These are phyloP conservation scores for Tenthredo notha DNA, from an alignment of 2,888 invertebrate species.

Conservation along the genomic window DNA sequence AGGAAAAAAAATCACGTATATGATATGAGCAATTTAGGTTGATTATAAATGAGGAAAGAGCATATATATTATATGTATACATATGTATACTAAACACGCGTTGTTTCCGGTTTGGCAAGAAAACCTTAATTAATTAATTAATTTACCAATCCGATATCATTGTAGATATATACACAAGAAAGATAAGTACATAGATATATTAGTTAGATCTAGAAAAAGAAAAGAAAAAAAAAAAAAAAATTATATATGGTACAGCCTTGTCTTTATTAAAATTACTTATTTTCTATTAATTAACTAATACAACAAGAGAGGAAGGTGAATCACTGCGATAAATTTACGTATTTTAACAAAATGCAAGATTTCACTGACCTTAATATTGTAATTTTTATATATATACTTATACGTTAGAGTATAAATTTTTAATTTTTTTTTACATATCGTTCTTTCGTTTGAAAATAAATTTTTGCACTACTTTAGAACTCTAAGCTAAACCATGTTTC, in stretches of 20 bases:
- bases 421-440: background rate
- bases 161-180: background rate
- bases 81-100: background rate
- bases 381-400: background rate
- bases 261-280: constrained; percentile 38
- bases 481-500: background rate
- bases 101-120: constrained; percentile 8
- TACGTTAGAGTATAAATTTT: background rate
- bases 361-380: constrained; percentile 34
- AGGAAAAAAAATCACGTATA: background rate
- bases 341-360: background rate
- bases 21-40: background rate
- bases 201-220: background rate
- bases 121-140: background rate
- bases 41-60: background rate
- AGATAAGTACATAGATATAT: no score
- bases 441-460: background rate
- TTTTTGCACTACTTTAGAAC: background rate
- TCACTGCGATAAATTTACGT: constrained; percentile 35
- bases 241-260: constrained; percentile 24
- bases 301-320: background rate
- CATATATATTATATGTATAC: background rate
- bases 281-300: constrained; percentile 42
- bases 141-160: background rate
- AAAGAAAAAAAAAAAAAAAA: background rate